phyloP scores from a whole-genome alignment of 2,797 vertebrate genomes.

The Florisuga fusca region DNA sequence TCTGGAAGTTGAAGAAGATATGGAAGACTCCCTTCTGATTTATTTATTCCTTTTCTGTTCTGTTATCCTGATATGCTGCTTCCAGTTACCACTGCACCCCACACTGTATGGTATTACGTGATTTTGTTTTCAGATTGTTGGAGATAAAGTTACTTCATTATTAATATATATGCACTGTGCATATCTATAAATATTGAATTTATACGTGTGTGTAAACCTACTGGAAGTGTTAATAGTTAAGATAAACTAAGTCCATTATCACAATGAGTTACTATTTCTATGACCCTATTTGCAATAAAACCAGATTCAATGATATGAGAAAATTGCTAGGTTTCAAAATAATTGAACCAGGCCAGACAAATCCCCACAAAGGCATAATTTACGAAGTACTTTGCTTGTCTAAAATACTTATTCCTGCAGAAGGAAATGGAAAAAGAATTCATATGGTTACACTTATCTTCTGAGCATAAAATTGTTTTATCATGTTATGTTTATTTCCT shows the following conservation, averaged over 20 bases:
- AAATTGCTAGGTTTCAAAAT: conserved; percentile 73
- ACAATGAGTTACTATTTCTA: conserved; percentile 67
- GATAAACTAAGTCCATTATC: conserved; percentile 79
- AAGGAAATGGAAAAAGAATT: conserved; percentile 60
- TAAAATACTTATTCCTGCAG: conserved; percentile 61
- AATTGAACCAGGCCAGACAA: conserved; percentile 53
- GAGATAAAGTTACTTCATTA: conserved; percentile 77
- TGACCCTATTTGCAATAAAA: conserved; percentile 74
- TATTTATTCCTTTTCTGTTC: conserved; percentile 82
- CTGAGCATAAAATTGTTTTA: conserved; percentile 40
- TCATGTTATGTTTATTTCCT: conserved; percentile 64
- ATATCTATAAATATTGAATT: conserved; percentile 73
- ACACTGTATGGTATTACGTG: conserved; percentile 65
- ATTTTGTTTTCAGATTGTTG: conserved; percentile 76
- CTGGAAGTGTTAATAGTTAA: conserved; percentile 77
- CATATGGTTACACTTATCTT: conserved; percentile 43
- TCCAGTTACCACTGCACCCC: conserved; percentile 71
- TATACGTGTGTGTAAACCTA: conserved; percentile 33
- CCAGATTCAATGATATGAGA: conserved; percentile 69
- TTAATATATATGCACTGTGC: conserved; percentile 70
- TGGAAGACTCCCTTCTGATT: conserved; percentile 84
- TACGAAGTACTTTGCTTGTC: conserved; percentile 70
- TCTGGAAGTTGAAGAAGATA: conserved; percentile 70
- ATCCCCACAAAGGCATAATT: conserved; percentile 59
- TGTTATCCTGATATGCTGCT: conserved; percentile 68